Evolutionary conservation across 2,888 invertebrate genomes (phyloP).

Genomic region (Leptopilina drosophilae): DNA sequence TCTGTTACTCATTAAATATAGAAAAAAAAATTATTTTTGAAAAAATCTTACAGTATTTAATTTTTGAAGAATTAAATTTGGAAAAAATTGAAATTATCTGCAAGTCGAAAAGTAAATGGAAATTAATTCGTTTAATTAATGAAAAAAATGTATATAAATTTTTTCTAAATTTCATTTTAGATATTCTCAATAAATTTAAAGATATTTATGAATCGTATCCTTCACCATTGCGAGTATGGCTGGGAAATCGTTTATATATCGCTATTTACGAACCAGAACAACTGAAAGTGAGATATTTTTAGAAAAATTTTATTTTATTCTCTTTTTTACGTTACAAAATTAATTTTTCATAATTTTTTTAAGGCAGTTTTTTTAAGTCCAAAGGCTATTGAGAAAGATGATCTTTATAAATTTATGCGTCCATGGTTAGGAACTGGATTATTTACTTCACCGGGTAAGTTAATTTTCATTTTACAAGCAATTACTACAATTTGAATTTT

Average conservation of each 20-base stretch:
- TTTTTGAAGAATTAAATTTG: no score
- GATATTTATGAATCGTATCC: constrained; percentile 56
- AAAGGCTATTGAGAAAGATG: constrained; percentile 63
- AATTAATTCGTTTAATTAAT: background rate
- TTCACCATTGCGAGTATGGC: constrained; percentile 62
- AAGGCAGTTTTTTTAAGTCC: constrained; percentile 61
- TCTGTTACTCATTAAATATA: no score
- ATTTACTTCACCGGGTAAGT: constrained; percentile 65
- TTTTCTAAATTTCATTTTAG: constrained; percentile 50
- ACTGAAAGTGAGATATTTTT: constrained; percentile 58
- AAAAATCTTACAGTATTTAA: no score
- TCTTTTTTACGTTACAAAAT: background rate
- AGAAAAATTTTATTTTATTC: background rate
- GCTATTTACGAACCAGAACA: constrained; percentile 61
- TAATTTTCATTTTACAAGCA: background rate
- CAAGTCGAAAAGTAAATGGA: no score
- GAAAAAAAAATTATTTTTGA: no score
- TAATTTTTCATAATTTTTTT: constrained; percentile 42
- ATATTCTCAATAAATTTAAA: constrained; percentile 58
- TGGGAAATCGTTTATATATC: constrained; percentile 59
- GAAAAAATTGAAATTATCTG: no score
- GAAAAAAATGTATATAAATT: background rate
- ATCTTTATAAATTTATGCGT: constrained; percentile 58
- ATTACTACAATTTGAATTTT: no score
- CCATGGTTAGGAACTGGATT: constrained; percentile 66